Base-by-base conservation (phyloP, 92 coral and sea anemone species). In the Pocillopora grandis region DNA sequence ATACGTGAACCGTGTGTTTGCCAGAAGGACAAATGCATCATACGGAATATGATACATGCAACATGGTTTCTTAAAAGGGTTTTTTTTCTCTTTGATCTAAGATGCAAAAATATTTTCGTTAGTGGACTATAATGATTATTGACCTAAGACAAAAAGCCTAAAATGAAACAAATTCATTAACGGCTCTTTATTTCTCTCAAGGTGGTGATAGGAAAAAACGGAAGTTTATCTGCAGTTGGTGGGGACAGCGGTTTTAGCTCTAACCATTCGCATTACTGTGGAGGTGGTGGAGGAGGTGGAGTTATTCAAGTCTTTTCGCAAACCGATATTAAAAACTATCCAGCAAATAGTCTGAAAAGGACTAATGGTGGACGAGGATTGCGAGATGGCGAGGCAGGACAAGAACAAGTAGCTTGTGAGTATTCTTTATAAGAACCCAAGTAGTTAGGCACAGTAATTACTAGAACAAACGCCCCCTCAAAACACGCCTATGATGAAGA, bases 241-340 rank as follows among this genome's bases (percentile, higher is more conserved):
- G 94, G 94, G 14, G 59, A 77, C 66, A 85, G 92, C 10, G 94
- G 94, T 9, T 88, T 49, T 76, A 91, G 94, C 63, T 1, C 37
- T 16, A 77, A 82, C 52, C 89, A 80, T 68, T 66, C 81, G 77
- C 60, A 57, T 42, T n/a, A 60, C 66, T 84, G 88, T 77, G 91
- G 92, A 48, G 91, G 92, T 57, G 94, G 94, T 19, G 94, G 94
- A 1, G 94, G 94, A 49, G 94, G 94, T 56, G 94, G 94, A 15
- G 94, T 91, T 58, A 88, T 91, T 49, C 94, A 91, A 72, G 92
- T 91, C 60, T 91, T 91, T 42, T 83, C 86, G 3, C 12, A 21
- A 11, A 70, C 57, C 21, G 87, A 84, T 55, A 76, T 67, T 62
- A 27, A 6, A 64, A 23, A 59, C 12, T 76, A 87, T n/a, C 5